Conservation (phyloP, 2,888 invertebrate genomes). For the Ferrisia virgata region DNA sequence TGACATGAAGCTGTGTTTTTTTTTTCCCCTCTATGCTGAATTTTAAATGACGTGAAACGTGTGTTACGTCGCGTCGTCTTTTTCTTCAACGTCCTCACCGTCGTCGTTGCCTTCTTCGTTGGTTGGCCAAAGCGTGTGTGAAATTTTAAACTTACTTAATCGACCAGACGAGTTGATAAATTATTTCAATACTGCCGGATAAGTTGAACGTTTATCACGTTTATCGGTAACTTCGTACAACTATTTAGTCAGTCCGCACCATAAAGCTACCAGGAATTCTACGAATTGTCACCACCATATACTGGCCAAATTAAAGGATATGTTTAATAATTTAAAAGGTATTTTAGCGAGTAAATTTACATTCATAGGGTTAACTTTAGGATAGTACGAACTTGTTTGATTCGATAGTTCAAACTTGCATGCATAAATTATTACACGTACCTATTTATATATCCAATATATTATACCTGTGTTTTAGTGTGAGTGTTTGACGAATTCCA, state of each 20-base stretch:
- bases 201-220: neutral
- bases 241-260: neutral
- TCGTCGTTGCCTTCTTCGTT: neutral
- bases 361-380: neutral
- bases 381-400: neutral
- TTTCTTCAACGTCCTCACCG: too few species aligned
- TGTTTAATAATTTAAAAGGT: neutral
- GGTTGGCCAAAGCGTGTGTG: neutral
- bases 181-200: neutral
- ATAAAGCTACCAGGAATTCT: neutral
- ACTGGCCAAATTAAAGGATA: neutral
- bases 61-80: neutral
- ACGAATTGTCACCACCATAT: neutral
- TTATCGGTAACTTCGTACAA: neutral
- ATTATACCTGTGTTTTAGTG: too few species aligned
- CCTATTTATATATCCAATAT: too few species aligned
- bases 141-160: neutral
- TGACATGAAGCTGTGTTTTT: neutral
- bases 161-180: neutral
- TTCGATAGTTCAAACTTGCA: neutral
- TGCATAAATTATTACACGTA: neutral
- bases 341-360: neutral
- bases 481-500: neutral
- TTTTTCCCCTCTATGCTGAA: neutral
- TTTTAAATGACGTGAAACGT: neutral